Conservation (phyloP, 2,113 vertebrate genomes). For the Cyprinodon brontotheroides region DNA sequence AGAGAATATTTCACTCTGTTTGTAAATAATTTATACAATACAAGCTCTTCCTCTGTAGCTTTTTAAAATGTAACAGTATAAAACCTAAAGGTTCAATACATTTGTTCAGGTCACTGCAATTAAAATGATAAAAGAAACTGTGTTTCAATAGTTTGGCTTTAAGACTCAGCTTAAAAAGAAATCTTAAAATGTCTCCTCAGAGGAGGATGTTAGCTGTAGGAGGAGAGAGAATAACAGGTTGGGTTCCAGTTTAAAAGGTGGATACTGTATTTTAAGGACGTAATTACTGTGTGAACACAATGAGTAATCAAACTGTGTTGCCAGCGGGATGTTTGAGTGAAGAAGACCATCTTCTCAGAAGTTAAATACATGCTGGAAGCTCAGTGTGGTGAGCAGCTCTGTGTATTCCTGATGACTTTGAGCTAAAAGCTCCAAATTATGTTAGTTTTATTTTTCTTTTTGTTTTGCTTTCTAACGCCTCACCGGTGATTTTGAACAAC, state of each 20-base stretch:
- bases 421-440: constrained; percentile 6
- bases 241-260: constrained; percentile 43
- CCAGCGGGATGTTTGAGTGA: constrained; percentile 53
- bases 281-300: constrained; percentile 72
- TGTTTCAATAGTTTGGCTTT: background rate
- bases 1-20: too few relatives aligned
- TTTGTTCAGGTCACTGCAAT: background rate
- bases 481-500: background rate
- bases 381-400: constrained; percentile 25
- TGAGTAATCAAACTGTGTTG: constrained; percentile 57
- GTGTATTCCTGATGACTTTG: background rate
- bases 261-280: constrained; percentile 64
- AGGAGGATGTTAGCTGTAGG: constrained; percentile 21
- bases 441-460: background rate
- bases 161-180: constrained; percentile 6
- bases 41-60: too few relatives aligned
- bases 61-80: too few relatives aligned
- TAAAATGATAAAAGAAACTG: background rate
- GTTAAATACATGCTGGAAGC: constrained; percentile 48
- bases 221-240: constrained; percentile 40
- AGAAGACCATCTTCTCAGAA: constrained; percentile 40
- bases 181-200: constrained; percentile 7
- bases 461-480: background rate
- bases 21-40: too few relatives aligned
- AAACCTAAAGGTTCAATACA: too few relatives aligned